Base-by-base conservation (phyloP, 2,888 invertebrate genomes). In the Papilio demoleus region DNA sequence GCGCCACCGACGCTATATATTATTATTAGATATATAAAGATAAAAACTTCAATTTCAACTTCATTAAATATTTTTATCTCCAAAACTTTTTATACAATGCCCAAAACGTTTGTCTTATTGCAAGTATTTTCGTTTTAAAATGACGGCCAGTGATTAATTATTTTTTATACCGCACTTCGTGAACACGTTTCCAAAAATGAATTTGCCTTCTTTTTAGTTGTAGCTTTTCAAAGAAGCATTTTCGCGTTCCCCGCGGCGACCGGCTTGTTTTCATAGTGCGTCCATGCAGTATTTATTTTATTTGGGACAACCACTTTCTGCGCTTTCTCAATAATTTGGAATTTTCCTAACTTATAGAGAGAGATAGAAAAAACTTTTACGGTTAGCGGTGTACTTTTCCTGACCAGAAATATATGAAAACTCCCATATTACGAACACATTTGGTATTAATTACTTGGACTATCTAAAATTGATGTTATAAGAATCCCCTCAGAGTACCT, bases 191-290 rank as follows among this genome's bases (percentile, higher is more conserved):
- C 27, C n/a, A 27, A 24, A 50, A 24, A 22, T 50, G 40, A 42
- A 45, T 62, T 62, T 19, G 42, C 27, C 1, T 14, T 59, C 59
- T 58, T 66, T 59, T 36, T 53, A n/a, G 45, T 31, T 36, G 36
- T 22, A 59, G 22, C 45, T 22, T 36, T 59, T 34, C 47, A 45
- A 34, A 24, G 59, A 59, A 27, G 59, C n/a, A 66, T 59, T 67
- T 50, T 47, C 34, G 24, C 60, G 38, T 17, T 27, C 66, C 60
- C 60, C 60, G 66, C 60, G 27, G 66, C 56, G 66, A 19, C 40
- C 24, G 38, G n/a, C 56, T 50, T 42, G 31, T 40, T 64, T 64
- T 14, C 38, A 38, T 38, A 17, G 8, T 36, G 36, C 38, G 56
- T 14, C 47, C 56, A 42, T 58, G n/a, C 8, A 19, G 27, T 65